Evolutionary conservation across 2,113 vertebrate species (phyloP), one percentile per base, ranked within the genome.

Genomic region (Oryzias javanicus): DNA sequence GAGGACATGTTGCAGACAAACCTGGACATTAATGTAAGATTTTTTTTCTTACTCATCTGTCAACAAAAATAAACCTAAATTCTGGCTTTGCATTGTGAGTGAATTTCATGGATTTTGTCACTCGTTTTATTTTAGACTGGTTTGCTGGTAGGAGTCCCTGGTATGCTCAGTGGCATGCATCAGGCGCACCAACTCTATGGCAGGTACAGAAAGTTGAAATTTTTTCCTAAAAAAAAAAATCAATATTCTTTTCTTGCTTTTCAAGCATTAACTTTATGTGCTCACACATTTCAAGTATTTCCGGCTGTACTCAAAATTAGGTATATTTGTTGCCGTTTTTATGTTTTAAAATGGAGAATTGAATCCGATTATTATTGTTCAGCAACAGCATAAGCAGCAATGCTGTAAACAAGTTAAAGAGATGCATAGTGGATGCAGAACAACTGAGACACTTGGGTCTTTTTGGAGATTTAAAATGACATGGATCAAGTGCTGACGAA

Each of bases 161-260:
- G 97, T 65, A 95, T 94, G 93, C 85, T 98, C 52, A 95, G 92
- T 78, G 97, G 97, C 63, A 79, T 99, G 72, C 85, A 95, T 25
- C 92, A 94, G 83, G 96, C 95, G 15, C 95, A 99, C 77, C 91
- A 93, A 81, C 90, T 95, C 42, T 95, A 97, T 45, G 96, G 97
- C 68, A 98, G 94, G 97, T 98, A 94, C 87, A 67, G 18, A 24
- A 51, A 45, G n/a, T 29, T 49, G 12, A 15, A 6, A 3, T 16
- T 4, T 5, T n/a, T 22, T 24, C 14, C 15, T 53, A 64, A 18
- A 19, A 6, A 22, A 47, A n/a, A 2, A 42, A 8, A 2, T 64
- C 46, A 49, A 5, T 1, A 42, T 53, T 60, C 16, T 14, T 54
- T 55, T n/a, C 4, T 51, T 42, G 15, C 41, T 50, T 49, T 14